Conservation (phyloP, 2,113 vertebrate species). For the Gyps fulvus region DNA sequence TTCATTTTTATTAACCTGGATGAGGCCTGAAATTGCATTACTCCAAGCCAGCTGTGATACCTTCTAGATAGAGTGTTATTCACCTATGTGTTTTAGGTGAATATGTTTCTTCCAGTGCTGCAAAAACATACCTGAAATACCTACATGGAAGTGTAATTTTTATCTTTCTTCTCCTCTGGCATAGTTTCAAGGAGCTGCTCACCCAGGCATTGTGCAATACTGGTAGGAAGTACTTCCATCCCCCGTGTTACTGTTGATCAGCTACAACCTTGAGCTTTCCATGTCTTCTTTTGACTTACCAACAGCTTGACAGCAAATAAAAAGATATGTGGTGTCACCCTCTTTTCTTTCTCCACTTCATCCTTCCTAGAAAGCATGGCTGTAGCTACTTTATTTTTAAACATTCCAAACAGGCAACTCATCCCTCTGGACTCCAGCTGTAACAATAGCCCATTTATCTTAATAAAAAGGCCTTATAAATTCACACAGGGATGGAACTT, state of each 20-base stretch:
- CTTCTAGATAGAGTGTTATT: neutral
- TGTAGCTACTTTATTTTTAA: neutral
- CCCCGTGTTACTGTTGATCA: neutral
- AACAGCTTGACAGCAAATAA: neutral
- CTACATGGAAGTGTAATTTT: neutral
- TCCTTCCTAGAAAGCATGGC: neutral
- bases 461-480: neutral
- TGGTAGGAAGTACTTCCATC: neutral
- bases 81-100: neutral
- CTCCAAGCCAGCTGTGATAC: neutral
- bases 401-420: neutral
- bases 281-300: neutral
- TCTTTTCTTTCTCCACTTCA: neutral
- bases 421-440: neutral
- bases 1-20: neutral
- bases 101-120: neutral
- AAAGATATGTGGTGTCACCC: neutral
- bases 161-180: neutral
- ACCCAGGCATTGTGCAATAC: neutral
- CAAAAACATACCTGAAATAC: neutral
- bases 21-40: neutral
- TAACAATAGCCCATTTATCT: neutral
- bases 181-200: neutral
- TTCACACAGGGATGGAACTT: neutral
- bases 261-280: neutral